phyloP scores from a whole-genome alignment of 2,797 vertebrate species.

The Cyclura pinguis region DNA sequence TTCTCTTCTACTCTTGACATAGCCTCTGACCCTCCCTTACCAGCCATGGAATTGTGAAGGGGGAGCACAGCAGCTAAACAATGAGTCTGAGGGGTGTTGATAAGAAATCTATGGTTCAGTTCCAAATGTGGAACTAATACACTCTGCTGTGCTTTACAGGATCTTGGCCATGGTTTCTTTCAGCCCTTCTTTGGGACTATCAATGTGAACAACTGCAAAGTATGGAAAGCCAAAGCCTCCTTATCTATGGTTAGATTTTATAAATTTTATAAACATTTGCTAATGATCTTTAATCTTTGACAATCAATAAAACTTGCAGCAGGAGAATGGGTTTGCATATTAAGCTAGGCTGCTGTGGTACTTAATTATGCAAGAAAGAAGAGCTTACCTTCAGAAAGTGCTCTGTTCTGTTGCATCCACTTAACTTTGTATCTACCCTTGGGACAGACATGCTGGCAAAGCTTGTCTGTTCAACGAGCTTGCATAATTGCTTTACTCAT shows the following conservation, averaged over 20 bases:
- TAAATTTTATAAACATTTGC: background rate
- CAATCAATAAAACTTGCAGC: background rate
- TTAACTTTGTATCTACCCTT: background rate
- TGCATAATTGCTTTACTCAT: background rate
- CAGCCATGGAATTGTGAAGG: too few species aligned
- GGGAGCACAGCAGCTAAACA: too few species aligned
- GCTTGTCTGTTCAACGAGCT: slow-evolving; percentile 4
- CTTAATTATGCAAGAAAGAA: background rate
- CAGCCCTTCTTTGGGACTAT: background rate
- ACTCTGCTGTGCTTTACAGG: too few species aligned
- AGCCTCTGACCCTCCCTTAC: too few species aligned
- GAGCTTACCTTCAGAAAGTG: background rate
- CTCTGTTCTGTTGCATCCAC: background rate
- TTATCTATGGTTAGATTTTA: too few species aligned
- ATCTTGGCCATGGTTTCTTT: too few species aligned
- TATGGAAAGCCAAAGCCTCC: background rate
- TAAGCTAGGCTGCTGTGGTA: background rate
- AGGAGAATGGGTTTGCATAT: background rate
- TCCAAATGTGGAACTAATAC: too few species aligned
- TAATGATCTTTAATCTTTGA: background rate
- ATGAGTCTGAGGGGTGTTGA: too few species aligned
- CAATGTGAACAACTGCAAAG: background rate
- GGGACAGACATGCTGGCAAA: background rate
- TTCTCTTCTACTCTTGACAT: too few species aligned
- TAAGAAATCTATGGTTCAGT: too few species aligned